A percentile compares a stretch with the other conserved stretches of the same genome.
These are phyloP conservation scores for Tauraco hartlaubi DNA, from an alignment of 2,797 vertebrate genomes.

Conservation along the genomic window DNA sequence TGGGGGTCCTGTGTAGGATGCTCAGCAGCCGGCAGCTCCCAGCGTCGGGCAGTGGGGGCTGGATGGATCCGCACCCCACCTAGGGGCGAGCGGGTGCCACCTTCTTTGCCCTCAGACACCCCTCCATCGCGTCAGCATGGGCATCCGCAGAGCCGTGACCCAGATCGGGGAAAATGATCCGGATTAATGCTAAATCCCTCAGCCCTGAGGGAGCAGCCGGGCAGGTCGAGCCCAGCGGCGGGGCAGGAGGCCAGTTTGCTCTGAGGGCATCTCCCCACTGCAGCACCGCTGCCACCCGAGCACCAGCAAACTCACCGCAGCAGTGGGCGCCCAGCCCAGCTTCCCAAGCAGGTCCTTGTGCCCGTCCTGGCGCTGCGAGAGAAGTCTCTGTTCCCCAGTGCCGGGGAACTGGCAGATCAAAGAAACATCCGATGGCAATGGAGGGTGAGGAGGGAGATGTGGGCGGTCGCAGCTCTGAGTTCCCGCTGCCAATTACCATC, in stretches of 20 bases:
- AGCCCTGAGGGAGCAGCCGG: not conserved
- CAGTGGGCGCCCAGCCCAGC: not conserved
- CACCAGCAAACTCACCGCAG: not conserved
- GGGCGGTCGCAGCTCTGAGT: not conserved
- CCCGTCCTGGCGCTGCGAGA: accelerated
- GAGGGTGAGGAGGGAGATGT: not conserved
- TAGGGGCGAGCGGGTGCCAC: not conserved
- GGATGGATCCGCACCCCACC: not conserved
- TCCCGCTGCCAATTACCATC: accelerated
- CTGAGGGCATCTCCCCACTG: not conserved
- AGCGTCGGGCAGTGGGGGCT: accelerated
- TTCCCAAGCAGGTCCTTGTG: not conserved
- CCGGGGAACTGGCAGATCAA: not conserved
- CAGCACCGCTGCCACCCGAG: accelerated
- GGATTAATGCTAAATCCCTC: not conserved
- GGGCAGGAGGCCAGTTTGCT: not conserved
- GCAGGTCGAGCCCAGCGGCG: not conserved
- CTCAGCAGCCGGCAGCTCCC: not conserved
- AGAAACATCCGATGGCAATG: accelerated
- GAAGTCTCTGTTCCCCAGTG: not conserved
- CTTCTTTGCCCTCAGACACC: not conserved
- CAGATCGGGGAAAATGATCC: not conserved
- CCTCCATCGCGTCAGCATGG: accelerated
- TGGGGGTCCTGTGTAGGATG: not conserved
- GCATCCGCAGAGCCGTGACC: accelerated